phyloP scores from a whole-genome alignment of 2,888 invertebrate genomes.

The Coelogynopora nodosa region DNA sequence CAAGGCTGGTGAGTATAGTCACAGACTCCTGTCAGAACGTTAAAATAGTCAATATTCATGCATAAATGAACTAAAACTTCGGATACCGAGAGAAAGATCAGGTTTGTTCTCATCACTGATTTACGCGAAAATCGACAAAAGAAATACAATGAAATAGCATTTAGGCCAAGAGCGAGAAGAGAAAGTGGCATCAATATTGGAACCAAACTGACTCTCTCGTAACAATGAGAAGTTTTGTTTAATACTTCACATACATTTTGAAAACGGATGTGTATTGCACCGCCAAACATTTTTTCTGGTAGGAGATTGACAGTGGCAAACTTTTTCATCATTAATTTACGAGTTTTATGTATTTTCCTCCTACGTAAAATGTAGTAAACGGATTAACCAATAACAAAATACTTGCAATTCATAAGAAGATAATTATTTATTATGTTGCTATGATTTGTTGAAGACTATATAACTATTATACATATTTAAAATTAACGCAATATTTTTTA shows the following conservation, averaged over 20 bases:
- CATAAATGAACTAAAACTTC: background rate
- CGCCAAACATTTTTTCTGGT: background rate
- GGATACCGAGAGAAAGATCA: background rate
- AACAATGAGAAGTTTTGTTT: background rate
- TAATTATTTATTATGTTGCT: too few species aligned
- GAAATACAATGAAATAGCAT: background rate
- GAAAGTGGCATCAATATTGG: constrained; percentile 21
- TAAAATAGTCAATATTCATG: constrained; percentile 1
- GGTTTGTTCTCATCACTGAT: background rate
- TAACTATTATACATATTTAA: too few species aligned
- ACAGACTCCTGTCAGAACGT: background rate
- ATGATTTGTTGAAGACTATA: too few species aligned
- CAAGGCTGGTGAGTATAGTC: background rate
- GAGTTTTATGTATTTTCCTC: too few species aligned
- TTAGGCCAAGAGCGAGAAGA: background rate
- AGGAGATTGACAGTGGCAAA: too few species aligned
- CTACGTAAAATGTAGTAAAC: too few species aligned
- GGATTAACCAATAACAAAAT: too few species aligned
- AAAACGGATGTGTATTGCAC: background rate
- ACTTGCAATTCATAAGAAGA: too few species aligned
- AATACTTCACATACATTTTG: background rate
- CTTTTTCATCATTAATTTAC: too few species aligned
- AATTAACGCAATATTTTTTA: too few species aligned
- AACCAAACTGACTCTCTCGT: background rate
- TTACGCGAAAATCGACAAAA: background rate